Base-by-base conservation (phyloP, 2,797 vertebrate genomes). In the Yasuhikotakia modesta region DNA sequence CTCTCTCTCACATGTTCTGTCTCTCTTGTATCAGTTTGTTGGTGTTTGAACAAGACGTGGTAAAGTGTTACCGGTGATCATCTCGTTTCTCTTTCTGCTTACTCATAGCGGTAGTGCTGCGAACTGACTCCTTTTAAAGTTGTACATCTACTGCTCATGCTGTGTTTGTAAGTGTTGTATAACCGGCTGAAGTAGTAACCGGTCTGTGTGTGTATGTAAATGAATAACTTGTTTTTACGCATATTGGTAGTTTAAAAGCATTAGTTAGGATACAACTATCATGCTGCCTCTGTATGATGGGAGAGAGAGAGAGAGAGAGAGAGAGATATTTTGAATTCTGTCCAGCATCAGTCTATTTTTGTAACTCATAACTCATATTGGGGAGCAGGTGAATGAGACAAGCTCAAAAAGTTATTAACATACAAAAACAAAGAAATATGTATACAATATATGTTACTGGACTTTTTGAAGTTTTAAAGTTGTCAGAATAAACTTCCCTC, bases 281-380 rank as follows among this genome's bases (percentile, higher is more conserved):
- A 35, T 17, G 22, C 14, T n/a, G n/a, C n/a, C 21, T 48, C 2
- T 48, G 24, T 46, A n/a, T n/a, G n/a, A n/a, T n/a, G n/a, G n/a
- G n/a, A n/a, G n/a, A n/a, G n/a, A n/a, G n/a, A 35, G 61, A 21
- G 22, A 46, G 57, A 63, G 53, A 53, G 10, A 32, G 27, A 70
- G 43, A 39, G 27, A 52, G 13, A 65, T 19, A 16, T 61, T 46
- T 24, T 61, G 43, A 70, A 52, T 32, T 73, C 35, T 79, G 71
- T 69, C 53, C 48, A 57, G 46, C 27, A 70, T 76, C 48, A 5
- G 57, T 55, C 68, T 81, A 76, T 81, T 81, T 81, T 60, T n/a
- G 58, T 76, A 19, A 35, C 6, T 46, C 58, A 71, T 80, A 64
- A 71, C 24, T 81, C 60, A 81, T 66, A 43, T 65, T 46, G 24